Percentiles rank a stretch among this genome's conserved stretches.
These are phyloP conservation scores for Odontomachus brunneus DNA, from an alignment of 1,140 invertebrate species.

Conservation along the genomic window DNA sequence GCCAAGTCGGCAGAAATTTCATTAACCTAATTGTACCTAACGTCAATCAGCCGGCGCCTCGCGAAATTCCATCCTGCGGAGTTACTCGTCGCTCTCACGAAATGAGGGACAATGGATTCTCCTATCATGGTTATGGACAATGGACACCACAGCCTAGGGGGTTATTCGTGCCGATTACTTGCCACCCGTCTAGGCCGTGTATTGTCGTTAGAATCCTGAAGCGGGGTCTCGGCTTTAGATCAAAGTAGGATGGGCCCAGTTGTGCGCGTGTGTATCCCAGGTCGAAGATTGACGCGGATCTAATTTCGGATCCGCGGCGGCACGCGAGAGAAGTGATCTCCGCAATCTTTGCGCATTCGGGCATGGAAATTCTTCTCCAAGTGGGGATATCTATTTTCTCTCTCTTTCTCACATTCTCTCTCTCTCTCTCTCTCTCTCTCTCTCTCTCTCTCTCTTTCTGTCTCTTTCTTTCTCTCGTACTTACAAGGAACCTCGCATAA, in stretches of 20 bases:
- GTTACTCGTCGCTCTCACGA: conserved; percentile 3
- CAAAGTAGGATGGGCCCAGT: no score
- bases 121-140: conserved; percentile 25
- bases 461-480: no score
- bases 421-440: no score
- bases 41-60: conserved; percentile 6
- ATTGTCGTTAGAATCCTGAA: conserved; percentile 40
- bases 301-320: background rate
- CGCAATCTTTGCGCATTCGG: no score
- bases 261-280: background rate
- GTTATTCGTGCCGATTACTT: conserved; percentile 29
- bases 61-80: conserved; percentile 25
- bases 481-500: no score
- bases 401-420: no score
- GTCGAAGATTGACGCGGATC: background rate
- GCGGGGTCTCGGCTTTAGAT: background rate
- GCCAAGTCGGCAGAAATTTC: background rate
- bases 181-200: background rate
- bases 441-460: no score
- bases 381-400: no score
- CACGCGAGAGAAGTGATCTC: no score
- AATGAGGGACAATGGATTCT: conserved; percentile 14
- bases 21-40: conserved; percentile 10
- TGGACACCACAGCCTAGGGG: background rate
- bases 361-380: no score